These are phyloP conservation scores for Lysandra bellargus DNA, from an alignment of 2,888 invertebrate species.

Conservation along the genomic window DNA sequence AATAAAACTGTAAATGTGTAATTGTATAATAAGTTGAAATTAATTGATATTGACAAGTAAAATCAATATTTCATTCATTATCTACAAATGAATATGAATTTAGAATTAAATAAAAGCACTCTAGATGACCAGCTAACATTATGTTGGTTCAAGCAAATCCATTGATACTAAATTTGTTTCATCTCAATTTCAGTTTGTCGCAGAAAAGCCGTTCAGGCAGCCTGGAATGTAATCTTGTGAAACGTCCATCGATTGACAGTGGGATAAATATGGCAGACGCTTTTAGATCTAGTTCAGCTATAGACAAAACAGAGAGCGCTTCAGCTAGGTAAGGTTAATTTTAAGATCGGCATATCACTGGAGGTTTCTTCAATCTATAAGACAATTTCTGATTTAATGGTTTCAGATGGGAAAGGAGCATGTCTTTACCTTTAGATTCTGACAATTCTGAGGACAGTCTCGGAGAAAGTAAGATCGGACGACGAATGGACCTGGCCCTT, in stretches of 20 bases:
- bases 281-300: conserved; percentile 72
- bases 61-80: no score
- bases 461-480: conserved; percentile 72
- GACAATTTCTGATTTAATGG: conserved; percentile 11
- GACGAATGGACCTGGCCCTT: conserved; percentile 91
- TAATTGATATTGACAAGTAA: no score
- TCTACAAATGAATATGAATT: no score
- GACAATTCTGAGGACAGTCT: conserved; percentile 72
- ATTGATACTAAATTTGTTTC: conserved; percentile 50
- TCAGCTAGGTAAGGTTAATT: conserved; percentile 64
- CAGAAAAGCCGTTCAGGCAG: conserved; percentile 72
- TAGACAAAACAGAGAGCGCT: conserved; percentile 67
- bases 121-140: no score
- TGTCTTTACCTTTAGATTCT: conserved; percentile 83
- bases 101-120: no score
- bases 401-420: conserved; percentile 85
- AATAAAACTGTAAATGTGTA: no score
- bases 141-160: not conserved
- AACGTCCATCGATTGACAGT: conserved; percentile 88
- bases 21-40: no score
- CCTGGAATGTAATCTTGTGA: conserved; percentile 80
- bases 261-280: conserved; percentile 86
- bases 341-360: not conserved
- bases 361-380: not conserved
- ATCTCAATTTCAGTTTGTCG: conserved; percentile 66